A percentile compares a stretch with the other conserved stretches of the same genome.
Evolutionary conservation across 2,888 invertebrate genomes (phyloP).

Genomic region (Conistra vaccinii): DNA sequence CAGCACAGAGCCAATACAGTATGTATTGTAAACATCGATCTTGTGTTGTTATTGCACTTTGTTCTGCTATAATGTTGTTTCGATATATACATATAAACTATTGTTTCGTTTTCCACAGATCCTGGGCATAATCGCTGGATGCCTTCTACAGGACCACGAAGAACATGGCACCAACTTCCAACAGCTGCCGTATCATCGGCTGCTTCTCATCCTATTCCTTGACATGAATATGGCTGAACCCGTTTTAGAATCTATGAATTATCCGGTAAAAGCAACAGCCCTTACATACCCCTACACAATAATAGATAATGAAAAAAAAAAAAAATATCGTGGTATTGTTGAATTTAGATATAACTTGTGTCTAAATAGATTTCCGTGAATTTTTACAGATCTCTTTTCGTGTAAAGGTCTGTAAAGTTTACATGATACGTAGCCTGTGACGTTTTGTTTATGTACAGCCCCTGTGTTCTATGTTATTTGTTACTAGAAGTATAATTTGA

Average conservation of each 20-base stretch:
- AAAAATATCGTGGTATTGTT: not conserved
- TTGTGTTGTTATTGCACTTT: not conserved
- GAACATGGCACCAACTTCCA: constrained; percentile 97
- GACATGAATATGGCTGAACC: constrained; percentile 98
- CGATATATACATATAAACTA: not conserved
- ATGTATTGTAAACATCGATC: not conserved
- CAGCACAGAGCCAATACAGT: not conserved
- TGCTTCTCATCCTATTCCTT: constrained; percentile 98
- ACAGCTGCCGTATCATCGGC: constrained; percentile 99
- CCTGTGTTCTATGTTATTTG: constrained; percentile 2
- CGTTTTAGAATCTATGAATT: constrained; percentile 98
- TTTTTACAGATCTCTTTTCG: constrained; percentile 34
- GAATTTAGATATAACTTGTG: constrained; percentile 4
- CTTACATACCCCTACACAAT: not conserved
- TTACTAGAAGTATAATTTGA: constrained; percentile 1
- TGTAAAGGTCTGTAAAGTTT: constrained; percentile 34
- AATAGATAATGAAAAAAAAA: not conserved
- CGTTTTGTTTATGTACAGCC: constrained; percentile 21
- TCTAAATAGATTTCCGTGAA: constrained; percentile 26
- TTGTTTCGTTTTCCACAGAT: constrained; percentile 78
- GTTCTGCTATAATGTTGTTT: not conserved
- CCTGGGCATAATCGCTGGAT: constrained; percentile 98
- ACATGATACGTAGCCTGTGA: constrained; percentile 23
- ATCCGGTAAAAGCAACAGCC: constrained; percentile 91
- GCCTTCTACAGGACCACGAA: constrained; percentile 98